Evolutionary conservation across 1,140 invertebrate genomes (phyloP).

Genomic region (Zelostemma sp.): DNA sequence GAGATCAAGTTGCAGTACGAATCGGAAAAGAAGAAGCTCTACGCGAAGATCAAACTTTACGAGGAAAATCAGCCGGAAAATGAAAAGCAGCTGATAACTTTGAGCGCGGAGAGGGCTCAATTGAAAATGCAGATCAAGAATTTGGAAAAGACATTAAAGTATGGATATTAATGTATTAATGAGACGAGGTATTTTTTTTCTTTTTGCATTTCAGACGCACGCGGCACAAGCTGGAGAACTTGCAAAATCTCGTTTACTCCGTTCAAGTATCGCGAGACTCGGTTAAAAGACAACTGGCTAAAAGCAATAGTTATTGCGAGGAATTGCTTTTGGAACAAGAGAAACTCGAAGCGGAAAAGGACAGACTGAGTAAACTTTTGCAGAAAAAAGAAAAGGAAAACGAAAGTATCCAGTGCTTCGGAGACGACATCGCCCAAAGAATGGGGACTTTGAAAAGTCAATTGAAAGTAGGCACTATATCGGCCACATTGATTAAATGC

Average conservation of each 20-base stretch:
- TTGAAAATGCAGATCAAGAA: conserved; percentile 64
- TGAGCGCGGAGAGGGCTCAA: conserved; percentile 67
- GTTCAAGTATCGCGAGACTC: conserved; percentile 71
- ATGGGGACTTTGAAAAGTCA: conserved; percentile 71
- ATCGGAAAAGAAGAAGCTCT: conserved; percentile 70
- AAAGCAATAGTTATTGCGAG: conserved; percentile 71
- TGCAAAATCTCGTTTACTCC: conserved; percentile 65
- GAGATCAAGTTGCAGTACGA: conserved; percentile 75
- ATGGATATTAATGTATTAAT: too few relatives aligned
- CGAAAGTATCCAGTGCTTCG: conserved; percentile 68
- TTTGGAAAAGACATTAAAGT: conserved; percentile 71
- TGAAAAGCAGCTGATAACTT: conserved; percentile 61
- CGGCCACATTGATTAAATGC: not conserved
- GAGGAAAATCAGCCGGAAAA: conserved; percentile 64
- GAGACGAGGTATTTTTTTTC: conserved; percentile 9
- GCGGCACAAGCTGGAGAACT: conserved; percentile 66
- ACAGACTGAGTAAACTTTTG: conserved; percentile 66
- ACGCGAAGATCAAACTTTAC: conserved; percentile 59
- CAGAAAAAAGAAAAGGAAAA: conserved; percentile 70
- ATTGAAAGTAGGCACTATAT: conserved; percentile 61
- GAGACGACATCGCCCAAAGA: conserved; percentile 67
- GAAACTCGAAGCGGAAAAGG: conserved; percentile 69
- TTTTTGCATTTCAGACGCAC: conserved; percentile 57
- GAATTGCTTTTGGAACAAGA: conserved; percentile 73
- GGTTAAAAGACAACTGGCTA: conserved; percentile 71